Evolutionary conservation across 2,113 vertebrate species (phyloP), one percentile per base, ranked within the genome.

Genomic region (Rattus norvegicus): DNA sequence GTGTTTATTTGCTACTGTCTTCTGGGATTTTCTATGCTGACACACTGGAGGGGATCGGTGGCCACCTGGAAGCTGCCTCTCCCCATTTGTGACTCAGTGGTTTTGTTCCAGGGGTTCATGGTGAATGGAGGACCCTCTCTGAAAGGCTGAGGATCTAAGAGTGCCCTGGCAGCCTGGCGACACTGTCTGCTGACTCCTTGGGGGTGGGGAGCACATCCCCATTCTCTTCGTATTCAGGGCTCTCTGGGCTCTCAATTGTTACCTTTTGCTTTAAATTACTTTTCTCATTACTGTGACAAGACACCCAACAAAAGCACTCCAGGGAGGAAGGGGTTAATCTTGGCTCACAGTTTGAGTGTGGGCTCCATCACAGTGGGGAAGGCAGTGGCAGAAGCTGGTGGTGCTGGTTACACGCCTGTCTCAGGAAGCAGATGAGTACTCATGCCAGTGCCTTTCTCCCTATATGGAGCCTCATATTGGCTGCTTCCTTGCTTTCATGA

Each of bases 391-490:
- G 81, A 39, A 63, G n/a, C 59, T 5, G 0, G 13, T 1, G n/a
- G n/a, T 13, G 9, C 56, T 84, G 81, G n/a, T 63, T 8, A 28
- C 56, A 61, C 22, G 3, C 26, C 36, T 14, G 67, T 65, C 63
- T 36, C 49, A 10, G 59, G 13, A 3, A 61, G 22, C 47, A 7
- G 36, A 28, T 63, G 81, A 28, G 13, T 1, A 26, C 7, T 84
- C 22, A 9, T 9, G 3, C 5, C 26, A 28, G 12, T 0, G 14
- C 12, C n/a, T 5, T 17, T 28, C 59, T 43, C 3, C 13, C 13
- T 26, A 26, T 28, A 30, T 17, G 13, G 13, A 43, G 59, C 30
- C 59, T 85, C 20, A 26, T 1, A 6, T 24, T 26, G 24, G 36
- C 12, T 16, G 56, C 56, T 61, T 26, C 16, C 36, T 83, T 80